Percentiles rank a stretch among this genome's conserved stretches.
Conservation (phyloP, 2,888 invertebrate species). For the Erebia aethiops region DNA sequence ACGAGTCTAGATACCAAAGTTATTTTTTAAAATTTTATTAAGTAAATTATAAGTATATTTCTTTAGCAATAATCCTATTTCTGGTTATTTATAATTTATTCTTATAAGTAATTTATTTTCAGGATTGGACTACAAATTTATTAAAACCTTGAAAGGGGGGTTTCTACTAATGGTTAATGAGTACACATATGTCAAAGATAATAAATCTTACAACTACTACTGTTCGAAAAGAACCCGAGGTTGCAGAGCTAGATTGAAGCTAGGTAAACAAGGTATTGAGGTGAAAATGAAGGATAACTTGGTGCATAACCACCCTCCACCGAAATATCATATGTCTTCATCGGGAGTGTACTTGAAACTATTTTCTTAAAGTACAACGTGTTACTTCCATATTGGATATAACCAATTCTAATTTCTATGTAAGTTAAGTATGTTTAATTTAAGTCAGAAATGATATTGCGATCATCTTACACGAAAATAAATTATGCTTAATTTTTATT, state of each 20-base stretch:
- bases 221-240: slow-evolving; percentile 42
- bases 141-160: slow-evolving; percentile 35
- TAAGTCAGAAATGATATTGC: too few relatives aligned
- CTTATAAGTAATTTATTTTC: slow-evolving; percentile 17
- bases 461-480: too few relatives aligned
- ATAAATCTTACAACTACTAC: slow-evolving; percentile 42
- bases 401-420: too few relatives aligned
- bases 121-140: slow-evolving; percentile 30
- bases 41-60: too few relatives aligned
- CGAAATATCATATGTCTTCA: slow-evolving; percentile 21
- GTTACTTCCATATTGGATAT: too few relatives aligned
- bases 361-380: background rate
- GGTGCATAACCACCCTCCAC: slow-evolving; percentile 27
- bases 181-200: slow-evolving; percentile 47
- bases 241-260: slow-evolving; percentile 32
- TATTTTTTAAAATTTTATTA: too few relatives aligned
- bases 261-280: slow-evolving; percentile 14
- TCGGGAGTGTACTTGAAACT: slow-evolving; percentile 27
- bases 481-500: too few relatives aligned
- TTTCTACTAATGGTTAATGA: slow-evolving; percentile 47
- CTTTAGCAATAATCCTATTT: too few relatives aligned
- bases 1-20: too few relatives aligned
- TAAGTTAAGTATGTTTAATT: too few relatives aligned
- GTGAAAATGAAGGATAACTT: slow-evolving; percentile 18
- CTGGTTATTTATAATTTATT: too few relatives aligned